Percentiles rank a stretch among this genome's conserved stretches.
phyloP scores from a whole-genome alignment of 2,888 invertebrate genomes.

The Macrostomum cliftonense region DNA sequence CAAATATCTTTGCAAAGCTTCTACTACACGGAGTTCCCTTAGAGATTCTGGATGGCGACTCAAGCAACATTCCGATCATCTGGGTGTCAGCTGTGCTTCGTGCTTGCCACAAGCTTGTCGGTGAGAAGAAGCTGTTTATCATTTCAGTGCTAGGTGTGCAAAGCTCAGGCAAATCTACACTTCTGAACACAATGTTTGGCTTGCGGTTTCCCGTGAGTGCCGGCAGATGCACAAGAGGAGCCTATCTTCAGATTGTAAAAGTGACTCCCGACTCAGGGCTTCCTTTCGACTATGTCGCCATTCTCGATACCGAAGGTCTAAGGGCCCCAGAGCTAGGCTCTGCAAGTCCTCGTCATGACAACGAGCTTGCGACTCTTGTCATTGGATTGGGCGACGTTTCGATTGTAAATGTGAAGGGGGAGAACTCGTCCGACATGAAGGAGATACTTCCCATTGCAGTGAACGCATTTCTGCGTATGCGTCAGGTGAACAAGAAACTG shows the following conservation, averaged over 20 bases:
- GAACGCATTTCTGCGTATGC: constrained; percentile 9
- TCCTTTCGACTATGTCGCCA: background rate
- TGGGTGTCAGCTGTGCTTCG: constrained; percentile 6
- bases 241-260: constrained; percentile 6
- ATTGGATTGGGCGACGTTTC: constrained; percentile 8
- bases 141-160: constrained; percentile 10
- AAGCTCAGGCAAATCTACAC: constrained; percentile 11
- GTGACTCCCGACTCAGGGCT: background rate
- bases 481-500: background rate
- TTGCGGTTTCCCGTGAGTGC: constrained; percentile 9
- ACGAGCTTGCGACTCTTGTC: constrained; percentile 8
- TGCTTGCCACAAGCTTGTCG: background rate
- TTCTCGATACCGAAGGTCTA: constrained; percentile 2
- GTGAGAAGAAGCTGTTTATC: constrained; percentile 8
- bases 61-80: constrained; percentile 1
- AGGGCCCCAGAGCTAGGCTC: background rate
- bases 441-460: constrained; percentile 9
- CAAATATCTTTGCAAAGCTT: constrained; percentile 1
- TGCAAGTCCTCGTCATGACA: constrained; percentile 4
- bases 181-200: constrained; percentile 11
- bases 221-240: constrained; percentile 9
- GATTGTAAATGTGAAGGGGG: constrained; percentile 5
- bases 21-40: constrained; percentile 6
- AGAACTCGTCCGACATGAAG: constrained; percentile 4
- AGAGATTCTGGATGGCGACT: constrained; percentile 11